Evolutionary conservation across 2,797 vertebrate genomes (phyloP), one percentile per base, ranked within the genome.

Genomic region (Hypotaenidia philippensis): DNA sequence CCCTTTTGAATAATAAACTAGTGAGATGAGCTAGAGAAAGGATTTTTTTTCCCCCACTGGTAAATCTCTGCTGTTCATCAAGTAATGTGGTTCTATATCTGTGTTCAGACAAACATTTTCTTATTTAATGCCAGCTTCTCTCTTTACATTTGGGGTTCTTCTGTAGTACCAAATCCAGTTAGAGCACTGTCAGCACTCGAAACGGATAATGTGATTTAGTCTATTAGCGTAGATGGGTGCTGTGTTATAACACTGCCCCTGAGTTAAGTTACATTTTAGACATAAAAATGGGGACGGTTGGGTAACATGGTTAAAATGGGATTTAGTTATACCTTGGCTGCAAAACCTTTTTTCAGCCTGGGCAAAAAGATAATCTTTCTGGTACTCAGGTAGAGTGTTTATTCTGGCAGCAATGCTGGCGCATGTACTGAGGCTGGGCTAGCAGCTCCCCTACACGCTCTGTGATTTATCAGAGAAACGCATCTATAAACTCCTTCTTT

Each of bases 201-300:
- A 71, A 81, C 7, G 12, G 82, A 70, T 86, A 87, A 95, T 44
- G 82, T 14, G 89, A 94, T 96, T 97, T 92, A 57, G 31, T 47
- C 38, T 11, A 7, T 41, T 84, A 27, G 17, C 0, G 8, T 29
- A 13, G 89, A 79, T 6, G n/a, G 74, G 53, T 52, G 22, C 52
- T 6, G 0, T 47, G 61, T 87, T 78, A 10, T 44, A 83, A 59
- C 82, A 34, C 40, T 90, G 90, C 90, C 89, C 90, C 52, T 4
- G 63, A 89, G 92, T 80, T 89, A 89, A 36, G 83, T 17, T 80
- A 45, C 68, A 47, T 85, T 93, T 83, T 3, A 59, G 81, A 41
- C n/a, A 36, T n/a, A 64, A 87, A 89, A 84, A 21, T 0, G 50
- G 41, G 50, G 17, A 38, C 74, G 83, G 64, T 80, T 29, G 80